A percentile compares a stretch with the other conserved stretches of the same genome.
Evolutionary conservation across 2,113 vertebrate genomes (phyloP).

Genomic region (Xenopus laevis): DNA sequence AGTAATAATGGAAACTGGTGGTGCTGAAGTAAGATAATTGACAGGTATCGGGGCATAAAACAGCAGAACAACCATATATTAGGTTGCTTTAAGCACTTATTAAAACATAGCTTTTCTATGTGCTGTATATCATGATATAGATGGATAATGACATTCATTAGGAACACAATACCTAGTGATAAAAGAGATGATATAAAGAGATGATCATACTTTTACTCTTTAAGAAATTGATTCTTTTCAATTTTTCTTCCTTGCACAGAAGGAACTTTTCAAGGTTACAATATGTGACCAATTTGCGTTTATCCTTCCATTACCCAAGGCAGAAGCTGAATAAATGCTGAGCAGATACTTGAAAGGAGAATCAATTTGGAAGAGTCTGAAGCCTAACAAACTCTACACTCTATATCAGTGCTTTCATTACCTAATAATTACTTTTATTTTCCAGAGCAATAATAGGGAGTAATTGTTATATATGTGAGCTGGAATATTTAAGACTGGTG

Average conservation of each 20-base stretch:
- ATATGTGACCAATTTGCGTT: conserved; percentile 19
- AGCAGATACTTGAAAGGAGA: conserved; percentile 38
- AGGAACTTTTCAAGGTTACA: conserved; percentile 12
- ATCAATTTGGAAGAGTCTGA: conserved; percentile 27
- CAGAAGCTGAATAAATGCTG: conserved; percentile 27
- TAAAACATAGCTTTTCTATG: too few relatives aligned
- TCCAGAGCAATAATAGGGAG: neutral
- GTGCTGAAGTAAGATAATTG: too few relatives aligned
- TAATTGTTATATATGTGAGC: conserved; percentile 2
- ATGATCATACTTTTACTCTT: neutral
- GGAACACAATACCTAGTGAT: conserved; percentile 10
- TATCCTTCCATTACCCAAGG: conserved; percentile 26
- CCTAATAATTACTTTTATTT: neutral
- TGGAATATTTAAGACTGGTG: neutral
- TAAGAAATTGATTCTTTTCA: conserved; percentile 3
- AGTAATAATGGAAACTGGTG: too few relatives aligned
- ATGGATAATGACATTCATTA: conserved; percentile 34
- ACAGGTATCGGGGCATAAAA: too few relatives aligned
- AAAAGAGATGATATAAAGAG: conserved; percentile 2
- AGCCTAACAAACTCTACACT: conserved; percentile 13
- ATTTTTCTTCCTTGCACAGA: conserved; percentile 14
- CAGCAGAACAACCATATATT: too few relatives aligned
- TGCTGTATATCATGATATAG: conserved; percentile 38
- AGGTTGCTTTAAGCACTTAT: too few relatives aligned
- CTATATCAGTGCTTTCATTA: conserved; percentile 1